Conservation (phyloP, 2,888 invertebrate species). For the Drosophila yooni region DNA sequence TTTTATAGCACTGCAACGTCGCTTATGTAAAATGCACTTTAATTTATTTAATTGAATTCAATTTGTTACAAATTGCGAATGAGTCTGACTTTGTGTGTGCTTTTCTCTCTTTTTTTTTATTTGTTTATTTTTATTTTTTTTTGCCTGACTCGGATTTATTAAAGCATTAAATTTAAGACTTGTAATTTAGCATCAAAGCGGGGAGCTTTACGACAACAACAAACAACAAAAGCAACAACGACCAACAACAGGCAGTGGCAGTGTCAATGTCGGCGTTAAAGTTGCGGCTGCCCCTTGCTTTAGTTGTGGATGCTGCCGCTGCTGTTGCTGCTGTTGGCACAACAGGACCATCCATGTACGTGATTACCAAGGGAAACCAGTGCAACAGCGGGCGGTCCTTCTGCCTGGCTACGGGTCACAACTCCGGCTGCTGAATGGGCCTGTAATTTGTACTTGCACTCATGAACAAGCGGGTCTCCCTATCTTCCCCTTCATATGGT, state of each 20-base stretch:
- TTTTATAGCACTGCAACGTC: slow-evolving; percentile 52
- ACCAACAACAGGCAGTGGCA: slow-evolving; percentile 27
- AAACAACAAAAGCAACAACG: slow-evolving; percentile 12
- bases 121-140: slow-evolving; percentile 4
- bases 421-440: slow-evolving; percentile 57
- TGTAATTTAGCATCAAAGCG: slow-evolving; percentile 63
- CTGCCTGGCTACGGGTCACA: slow-evolving; percentile 19
- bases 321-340: slow-evolving; percentile 49
- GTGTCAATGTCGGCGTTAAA: slow-evolving; percentile 61
- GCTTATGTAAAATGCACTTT: slow-evolving; percentile 73
- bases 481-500: slow-evolving; percentile 7
- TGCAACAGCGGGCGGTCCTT: slow-evolving; percentile 65
- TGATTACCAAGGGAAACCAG: slow-evolving; percentile 62
- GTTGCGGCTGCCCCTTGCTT: slow-evolving; percentile 57
- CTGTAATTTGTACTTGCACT: slow-evolving; percentile 78
- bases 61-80: slow-evolving; percentile 65
- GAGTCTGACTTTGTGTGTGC: slow-evolving; percentile 17
- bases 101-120: background rate
- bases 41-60: slow-evolving; percentile 78
- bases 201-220: slow-evolving; percentile 54
- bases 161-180: slow-evolving; percentile 74
- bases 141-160: slow-evolving; percentile 62
- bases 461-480: slow-evolving; percentile 46
- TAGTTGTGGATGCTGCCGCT: slow-evolving; percentile 27
- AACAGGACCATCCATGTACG: slow-evolving; percentile 47